Evolutionary conservation across 1,140 invertebrate genomes (phyloP).

Genomic region (Cydia pomonella): DNA sequence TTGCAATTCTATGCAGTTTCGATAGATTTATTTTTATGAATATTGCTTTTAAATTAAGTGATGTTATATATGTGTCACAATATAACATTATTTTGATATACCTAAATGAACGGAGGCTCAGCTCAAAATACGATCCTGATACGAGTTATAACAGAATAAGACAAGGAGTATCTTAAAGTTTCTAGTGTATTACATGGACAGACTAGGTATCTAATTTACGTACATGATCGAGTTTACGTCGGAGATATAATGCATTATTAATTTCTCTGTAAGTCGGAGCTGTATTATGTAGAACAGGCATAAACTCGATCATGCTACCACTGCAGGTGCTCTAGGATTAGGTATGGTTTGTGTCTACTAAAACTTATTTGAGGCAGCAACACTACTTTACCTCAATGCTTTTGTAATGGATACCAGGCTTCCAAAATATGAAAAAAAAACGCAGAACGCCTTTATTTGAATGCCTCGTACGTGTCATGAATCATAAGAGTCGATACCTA

Average conservation of each 20-base stretch:
- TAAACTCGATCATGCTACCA: neutral
- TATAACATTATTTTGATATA: neutral
- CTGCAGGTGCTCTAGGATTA: neutral
- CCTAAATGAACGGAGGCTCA: neutral
- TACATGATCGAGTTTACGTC: neutral
- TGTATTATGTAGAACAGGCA: neutral
- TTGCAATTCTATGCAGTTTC: neutral
- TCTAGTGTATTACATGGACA: neutral
- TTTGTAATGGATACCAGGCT: neutral
- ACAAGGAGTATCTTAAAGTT: neutral
- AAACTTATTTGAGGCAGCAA: neutral
- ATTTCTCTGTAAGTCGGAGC: no score
- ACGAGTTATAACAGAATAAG: neutral
- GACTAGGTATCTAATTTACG: no score
- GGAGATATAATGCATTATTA: no score
- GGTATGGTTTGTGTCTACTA: neutral
- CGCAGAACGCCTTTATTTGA: neutral
- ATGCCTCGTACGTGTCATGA: neutral
- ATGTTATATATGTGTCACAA: neutral
- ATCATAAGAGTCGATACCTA: neutral
- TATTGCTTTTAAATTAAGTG: neutral
- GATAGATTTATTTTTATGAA: conserved; percentile 1
- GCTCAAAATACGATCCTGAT: neutral
- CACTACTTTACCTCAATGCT: neutral
- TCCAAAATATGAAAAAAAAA: neutral